Evolutionary conservation across 2,797 vertebrate species (phyloP).

Genomic region (Phrynocephalus guinanensis): DNA sequence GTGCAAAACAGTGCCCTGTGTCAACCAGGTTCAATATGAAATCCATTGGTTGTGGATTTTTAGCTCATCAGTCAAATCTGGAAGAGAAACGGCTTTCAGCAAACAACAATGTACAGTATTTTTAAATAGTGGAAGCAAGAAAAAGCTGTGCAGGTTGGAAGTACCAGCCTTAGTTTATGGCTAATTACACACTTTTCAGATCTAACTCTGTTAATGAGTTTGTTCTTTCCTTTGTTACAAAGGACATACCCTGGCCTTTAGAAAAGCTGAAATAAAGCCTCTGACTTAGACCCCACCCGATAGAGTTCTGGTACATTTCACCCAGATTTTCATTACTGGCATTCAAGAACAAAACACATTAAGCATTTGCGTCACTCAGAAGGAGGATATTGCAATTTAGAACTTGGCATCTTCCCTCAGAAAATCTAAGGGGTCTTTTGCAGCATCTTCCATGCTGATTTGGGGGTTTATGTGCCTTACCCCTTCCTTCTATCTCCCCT

Average conservation of each 20-base stretch:
- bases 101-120: background rate
- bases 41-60: background rate
- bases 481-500: background rate
- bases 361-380: background rate
- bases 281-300: background rate
- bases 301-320: background rate
- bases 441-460: background rate
- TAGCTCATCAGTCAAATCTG: constrained; percentile 6
- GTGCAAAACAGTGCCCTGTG: background rate
- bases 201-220: background rate
- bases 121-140: background rate
- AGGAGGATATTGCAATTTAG: background rate
- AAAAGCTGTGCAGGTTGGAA: background rate
- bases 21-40: constrained; percentile 13
- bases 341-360: background rate
- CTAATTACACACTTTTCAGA: background rate
- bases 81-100: background rate
- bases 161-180: background rate
- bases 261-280: background rate
- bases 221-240: background rate
- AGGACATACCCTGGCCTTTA: background rate
- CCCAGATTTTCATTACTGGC: background rate
- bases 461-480: background rate
- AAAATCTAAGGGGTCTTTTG: background rate
- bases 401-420: background rate